Base-by-base conservation (phyloP, 2,113 vertebrate species). In the Dunckerocampus dactyliophorus region DNA sequence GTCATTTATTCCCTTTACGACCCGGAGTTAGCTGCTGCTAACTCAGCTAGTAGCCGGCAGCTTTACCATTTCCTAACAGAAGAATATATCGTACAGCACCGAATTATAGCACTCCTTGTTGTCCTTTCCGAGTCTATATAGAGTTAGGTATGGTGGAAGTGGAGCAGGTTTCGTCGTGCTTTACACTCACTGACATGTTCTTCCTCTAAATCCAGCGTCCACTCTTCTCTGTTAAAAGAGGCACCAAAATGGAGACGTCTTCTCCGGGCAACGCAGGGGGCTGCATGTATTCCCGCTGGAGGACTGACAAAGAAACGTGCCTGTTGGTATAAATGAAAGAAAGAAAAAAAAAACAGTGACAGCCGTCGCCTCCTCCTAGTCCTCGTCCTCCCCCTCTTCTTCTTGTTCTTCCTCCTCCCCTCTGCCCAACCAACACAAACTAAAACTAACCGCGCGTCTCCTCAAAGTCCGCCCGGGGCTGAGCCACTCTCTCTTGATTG, bases 391-490 rank as follows among this genome's bases (percentile, higher is more conserved):
- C 45, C 74, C 68, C 5, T 69, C 71, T 2, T 34, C 31, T 70
- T 68, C 74, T 4, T 67, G 76, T 57, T 84, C 82, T 75, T 82
- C 70, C 74, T 85, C 77, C 75, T 80, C 76, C 68, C 67, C 73
- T 63, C 71, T 61, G 69, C 83, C 77, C 83, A 82, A 83, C 83
- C 85, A 85, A 83, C 86, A 82, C 79, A 87, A 83, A 85, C 82
- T 70, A 82, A 85, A 86, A 82, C 72, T 82, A 85, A 82, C 71
- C 86, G 84, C 87, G 85, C 77, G 84, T 81, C 77, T 76, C 85
- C 81, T 73, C 72, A 74, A 89, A 86, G 85, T 82, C 85, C 89
- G 82, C 88, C 90, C 59, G 85, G 74, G 78, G 84, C 70, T 59
- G 71, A 59, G 6, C 77, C 24, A 72, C 61, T 77, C 59, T 11